Evolutionary conservation across 2,113 vertebrate species (phyloP).

Genomic region (Cygnus buccinator): DNA sequence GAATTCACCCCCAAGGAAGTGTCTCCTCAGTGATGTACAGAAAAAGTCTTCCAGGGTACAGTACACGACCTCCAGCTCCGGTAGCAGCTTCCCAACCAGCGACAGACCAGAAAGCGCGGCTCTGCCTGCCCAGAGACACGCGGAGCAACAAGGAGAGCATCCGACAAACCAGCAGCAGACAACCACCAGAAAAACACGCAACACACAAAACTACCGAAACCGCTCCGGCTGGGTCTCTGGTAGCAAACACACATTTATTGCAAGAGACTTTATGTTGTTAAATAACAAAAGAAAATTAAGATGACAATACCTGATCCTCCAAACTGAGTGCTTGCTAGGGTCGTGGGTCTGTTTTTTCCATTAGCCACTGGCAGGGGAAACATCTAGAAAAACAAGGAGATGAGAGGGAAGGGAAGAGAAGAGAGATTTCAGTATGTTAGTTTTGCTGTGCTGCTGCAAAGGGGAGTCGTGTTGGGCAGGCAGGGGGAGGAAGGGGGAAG

Average conservation of each 20-base stretch:
- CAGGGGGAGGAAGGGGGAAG: not conserved
- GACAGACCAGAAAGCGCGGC: not conserved
- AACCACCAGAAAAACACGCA: not conserved
- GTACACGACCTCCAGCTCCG: not conserved
- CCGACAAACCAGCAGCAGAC: not conserved
- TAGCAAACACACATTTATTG: not conserved
- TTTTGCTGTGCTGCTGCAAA: not conserved
- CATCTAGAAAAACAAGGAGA: conserved; percentile 86
- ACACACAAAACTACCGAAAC: not conserved
- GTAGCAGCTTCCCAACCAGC: not conserved
- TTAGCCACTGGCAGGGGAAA: conserved; percentile 96
- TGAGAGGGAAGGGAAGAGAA: conserved; percentile 32
- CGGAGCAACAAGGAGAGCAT: not conserved
- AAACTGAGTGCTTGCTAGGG: conserved; percentile 92
- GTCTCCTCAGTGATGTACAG: not conserved
- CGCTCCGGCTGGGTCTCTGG: not conserved
- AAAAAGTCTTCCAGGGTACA: not conserved
- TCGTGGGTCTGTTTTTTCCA: conserved; percentile 94
- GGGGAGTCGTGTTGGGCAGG: not conserved
- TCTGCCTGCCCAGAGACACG: not conserved
- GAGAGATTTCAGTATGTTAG: conserved; percentile 57
- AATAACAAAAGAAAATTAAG: not conserved
- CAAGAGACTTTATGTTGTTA: not conserved
- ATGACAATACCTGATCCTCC: conserved; percentile 88
- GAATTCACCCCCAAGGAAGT: not conserved